Evolutionary conservation across 2,113 vertebrate genomes (phyloP).

Genomic region (human (Homo sapiens)): DNA sequence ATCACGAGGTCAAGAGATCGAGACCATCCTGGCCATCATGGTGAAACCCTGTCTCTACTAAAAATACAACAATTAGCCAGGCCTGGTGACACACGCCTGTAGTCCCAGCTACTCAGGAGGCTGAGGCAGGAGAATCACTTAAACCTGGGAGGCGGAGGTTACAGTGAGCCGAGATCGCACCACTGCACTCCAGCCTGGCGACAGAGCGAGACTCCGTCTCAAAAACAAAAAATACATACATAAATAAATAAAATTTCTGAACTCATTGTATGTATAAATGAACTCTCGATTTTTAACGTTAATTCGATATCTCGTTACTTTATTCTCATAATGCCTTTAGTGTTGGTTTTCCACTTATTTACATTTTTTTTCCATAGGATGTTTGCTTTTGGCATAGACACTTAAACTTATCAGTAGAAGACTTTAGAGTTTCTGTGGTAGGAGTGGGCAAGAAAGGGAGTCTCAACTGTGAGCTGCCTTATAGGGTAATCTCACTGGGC

Average conservation of each 20-base stretch:
- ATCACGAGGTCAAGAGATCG: too few species aligned
- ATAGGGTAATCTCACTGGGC: background rate
- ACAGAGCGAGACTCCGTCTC: too few species aligned
- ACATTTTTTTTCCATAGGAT: background rate
- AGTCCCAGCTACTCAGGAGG: too few species aligned
- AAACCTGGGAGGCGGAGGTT: too few species aligned
- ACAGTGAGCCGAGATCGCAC: too few species aligned
- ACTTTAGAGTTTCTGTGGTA: background rate
- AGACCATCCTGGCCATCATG: too few species aligned
- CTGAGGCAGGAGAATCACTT: too few species aligned
- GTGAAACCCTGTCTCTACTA: too few species aligned
- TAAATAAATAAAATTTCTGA: background rate
- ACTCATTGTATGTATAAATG: background rate
- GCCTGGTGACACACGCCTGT: too few species aligned
- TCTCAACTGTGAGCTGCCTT: background rate
- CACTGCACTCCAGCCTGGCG: too few species aligned
- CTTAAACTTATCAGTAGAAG: background rate
- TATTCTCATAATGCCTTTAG: background rate
- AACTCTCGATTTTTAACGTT: background rate
- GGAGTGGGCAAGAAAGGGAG: background rate
- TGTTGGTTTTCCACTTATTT: background rate
- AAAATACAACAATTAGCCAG: too few species aligned
- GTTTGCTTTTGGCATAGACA: background rate
- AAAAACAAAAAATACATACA: too few species aligned
- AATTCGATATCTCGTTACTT: background rate